Base-by-base conservation (phyloP, 2,113 vertebrate species). In the Pangasianodon gigas region DNA sequence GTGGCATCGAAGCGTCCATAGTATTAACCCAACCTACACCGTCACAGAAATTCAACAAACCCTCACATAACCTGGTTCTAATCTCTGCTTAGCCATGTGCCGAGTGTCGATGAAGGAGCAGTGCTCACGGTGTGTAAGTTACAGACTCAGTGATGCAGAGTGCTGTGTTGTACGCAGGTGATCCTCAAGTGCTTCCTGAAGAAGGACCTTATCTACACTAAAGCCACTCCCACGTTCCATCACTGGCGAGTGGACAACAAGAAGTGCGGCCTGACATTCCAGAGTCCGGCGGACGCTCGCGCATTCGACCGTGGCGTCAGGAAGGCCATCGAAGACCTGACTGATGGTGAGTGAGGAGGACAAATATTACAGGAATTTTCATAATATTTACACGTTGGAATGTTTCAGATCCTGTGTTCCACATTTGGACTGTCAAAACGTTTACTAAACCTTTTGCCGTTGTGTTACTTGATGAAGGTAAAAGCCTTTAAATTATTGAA, bases 201-300 rank as follows among this genome's bases (percentile, higher is more conserved):
- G 95, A 99, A 98, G 93, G 98, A 99, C 91, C 96, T 99, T 95
- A 96, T 98, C 90, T 99, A 99, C 95, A 99, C 97, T 0, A 99
- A 99, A 96, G 97, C 98, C 89, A 99, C 98, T 18, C 98, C 98
- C 46, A 99, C 97, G 0, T 99, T 99, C 95, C 98, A 99, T 93
- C 98, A 99, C 91, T 99, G 98, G 98, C 97, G 96, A 92, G 97
- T 99, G 19, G 98, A 99, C 96, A 97, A 98, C 93, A 97, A 93
- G 54, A 99, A 97, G 95, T 99, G 98, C 0, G 98, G 98, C 74
- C 96, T 99, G 83, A 98, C 98, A 91, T 99, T 99, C 92, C 98
- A 98, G 93, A 99, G 98, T 91, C 97, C 98, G 0, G 96, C 98
- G 0, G 98, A 99, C 0, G 98, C 98, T 8, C 96, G 98, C 84